These are phyloP conservation scores for Brachypodius melanocephalos DNA, from an alignment of 2,113 vertebrate genomes.

Conservation along the genomic window DNA sequence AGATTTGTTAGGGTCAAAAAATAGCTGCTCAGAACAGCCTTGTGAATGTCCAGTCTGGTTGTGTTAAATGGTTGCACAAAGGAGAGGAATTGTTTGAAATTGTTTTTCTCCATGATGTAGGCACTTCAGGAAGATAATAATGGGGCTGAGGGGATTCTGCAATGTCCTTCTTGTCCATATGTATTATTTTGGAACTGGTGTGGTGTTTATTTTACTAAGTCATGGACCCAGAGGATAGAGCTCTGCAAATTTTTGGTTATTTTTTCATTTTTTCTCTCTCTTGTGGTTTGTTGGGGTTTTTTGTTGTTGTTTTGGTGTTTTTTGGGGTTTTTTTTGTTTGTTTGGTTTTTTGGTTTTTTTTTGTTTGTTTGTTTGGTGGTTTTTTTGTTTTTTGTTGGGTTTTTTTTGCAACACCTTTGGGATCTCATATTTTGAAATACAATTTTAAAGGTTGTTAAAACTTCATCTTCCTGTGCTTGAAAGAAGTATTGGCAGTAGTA, in stretches of 20 bases:
- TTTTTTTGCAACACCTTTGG: not conserved
- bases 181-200: not conserved
- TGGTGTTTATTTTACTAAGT: not conserved
- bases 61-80: not conserved
- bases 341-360: no score
- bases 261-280: not conserved
- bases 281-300: no score
- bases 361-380: not conserved
- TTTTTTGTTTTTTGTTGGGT: not conserved
- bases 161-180: not conserved
- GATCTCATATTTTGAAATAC: not conserved
- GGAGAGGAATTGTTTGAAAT: not conserved
- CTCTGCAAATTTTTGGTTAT: not conserved
- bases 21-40: not conserved
- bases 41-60: not conserved
- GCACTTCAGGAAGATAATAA: not conserved
- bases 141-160: not conserved
- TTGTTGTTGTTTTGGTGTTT: no score
- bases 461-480: not conserved
- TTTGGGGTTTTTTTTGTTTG: no score
- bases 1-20: slow-evolving; percentile 71
- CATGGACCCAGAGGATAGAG: not conserved
- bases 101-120: not conserved
- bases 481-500: not conserved
- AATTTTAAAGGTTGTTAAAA: not conserved